Percentiles rank a stretch among this genome's conserved stretches.
phyloP scores from a whole-genome alignment of 2,113 vertebrate genomes.

The Nettapus auritus region DNA sequence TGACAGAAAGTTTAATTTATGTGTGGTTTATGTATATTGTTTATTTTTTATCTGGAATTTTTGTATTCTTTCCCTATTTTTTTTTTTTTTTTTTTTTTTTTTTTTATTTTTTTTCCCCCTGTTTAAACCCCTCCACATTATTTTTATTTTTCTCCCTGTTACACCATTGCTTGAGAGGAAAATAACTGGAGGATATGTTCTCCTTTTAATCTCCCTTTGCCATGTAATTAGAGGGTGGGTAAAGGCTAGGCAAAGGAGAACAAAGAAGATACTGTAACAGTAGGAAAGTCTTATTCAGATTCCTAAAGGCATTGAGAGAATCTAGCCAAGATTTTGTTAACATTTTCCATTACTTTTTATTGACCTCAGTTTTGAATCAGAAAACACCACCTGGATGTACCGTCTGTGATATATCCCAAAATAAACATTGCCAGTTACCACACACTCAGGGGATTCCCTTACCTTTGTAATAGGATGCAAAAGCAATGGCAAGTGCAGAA shows the following conservation, averaged over 20 bases:
- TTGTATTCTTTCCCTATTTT: neutral
- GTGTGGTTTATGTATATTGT: neutral
- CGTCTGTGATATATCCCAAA: neutral
- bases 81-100: too few relatives aligned
- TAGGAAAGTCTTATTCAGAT: neutral
- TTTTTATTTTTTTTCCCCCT: too few relatives aligned
- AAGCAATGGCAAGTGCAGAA: neutral
- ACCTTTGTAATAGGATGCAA: constrained; percentile 4
- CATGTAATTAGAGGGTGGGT: neutral
- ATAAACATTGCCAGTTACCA: neutral
- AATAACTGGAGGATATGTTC: constrained; percentile 19
- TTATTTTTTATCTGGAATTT: neutral
- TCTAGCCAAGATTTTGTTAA: neutral
- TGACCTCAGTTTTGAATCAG: constrained; percentile 29
- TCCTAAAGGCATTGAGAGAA: neutral
- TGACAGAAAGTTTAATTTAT: neutral
- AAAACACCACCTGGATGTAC: constrained; percentile 23
- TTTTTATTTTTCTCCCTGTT: neutral
- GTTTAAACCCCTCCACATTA: too few relatives aligned
- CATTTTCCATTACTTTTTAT: constrained; percentile 31
- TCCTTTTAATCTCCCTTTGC: constrained; percentile 5
- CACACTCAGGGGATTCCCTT: neutral
- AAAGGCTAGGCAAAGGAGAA: neutral
- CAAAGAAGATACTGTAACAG: constrained; percentile 11
- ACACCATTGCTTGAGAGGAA: neutral